These are phyloP conservation scores for Theodoxus fluviatilis DNA, from an alignment of 2,888 invertebrate genomes.

Conservation along the genomic window DNA sequence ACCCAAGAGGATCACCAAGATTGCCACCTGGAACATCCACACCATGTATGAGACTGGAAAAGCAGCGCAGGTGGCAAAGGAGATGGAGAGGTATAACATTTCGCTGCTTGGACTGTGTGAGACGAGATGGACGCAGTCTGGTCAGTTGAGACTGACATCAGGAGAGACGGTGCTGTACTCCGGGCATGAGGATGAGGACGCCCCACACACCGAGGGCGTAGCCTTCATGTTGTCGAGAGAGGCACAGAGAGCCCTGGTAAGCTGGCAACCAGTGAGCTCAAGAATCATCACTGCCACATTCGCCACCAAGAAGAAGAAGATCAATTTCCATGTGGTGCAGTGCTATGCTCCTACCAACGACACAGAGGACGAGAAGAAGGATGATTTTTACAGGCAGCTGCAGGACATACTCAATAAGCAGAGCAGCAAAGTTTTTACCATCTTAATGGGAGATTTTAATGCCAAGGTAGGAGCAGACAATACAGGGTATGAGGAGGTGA, in stretches of 20 bases:
- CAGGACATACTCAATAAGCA: no score
- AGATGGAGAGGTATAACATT: conserved; percentile 9
- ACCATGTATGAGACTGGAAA: conserved; percentile 16
- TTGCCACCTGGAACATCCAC: conserved; percentile 7
- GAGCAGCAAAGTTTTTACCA: no score
- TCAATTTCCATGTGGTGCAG: background rate
- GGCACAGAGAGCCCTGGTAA: background rate
- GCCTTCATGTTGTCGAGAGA: background rate
- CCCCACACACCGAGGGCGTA: background rate
- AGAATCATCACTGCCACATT: background rate
- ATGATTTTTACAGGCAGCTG: conserved; percentile 24
- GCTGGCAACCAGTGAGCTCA: background rate
- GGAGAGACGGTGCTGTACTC: background rate
- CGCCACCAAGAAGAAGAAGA: background rate
- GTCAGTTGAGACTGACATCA: conserved; percentile 4
- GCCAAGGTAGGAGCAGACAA: conserved; percentile 26
- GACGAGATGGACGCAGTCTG: conserved; percentile 4
- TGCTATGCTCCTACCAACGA: conserved; percentile 7
- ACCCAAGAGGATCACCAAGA: background rate
- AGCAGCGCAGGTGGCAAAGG: background rate
- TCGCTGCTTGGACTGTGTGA: background rate
- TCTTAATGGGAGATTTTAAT: conserved; percentile 19
- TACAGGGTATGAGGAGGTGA: conserved; percentile 23
- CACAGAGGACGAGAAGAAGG: conserved; percentile 19
- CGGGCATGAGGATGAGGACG: no score